Evolutionary conservation across 2,888 invertebrate genomes (phyloP).

Genomic region (Oxycera nigricornis): DNA sequence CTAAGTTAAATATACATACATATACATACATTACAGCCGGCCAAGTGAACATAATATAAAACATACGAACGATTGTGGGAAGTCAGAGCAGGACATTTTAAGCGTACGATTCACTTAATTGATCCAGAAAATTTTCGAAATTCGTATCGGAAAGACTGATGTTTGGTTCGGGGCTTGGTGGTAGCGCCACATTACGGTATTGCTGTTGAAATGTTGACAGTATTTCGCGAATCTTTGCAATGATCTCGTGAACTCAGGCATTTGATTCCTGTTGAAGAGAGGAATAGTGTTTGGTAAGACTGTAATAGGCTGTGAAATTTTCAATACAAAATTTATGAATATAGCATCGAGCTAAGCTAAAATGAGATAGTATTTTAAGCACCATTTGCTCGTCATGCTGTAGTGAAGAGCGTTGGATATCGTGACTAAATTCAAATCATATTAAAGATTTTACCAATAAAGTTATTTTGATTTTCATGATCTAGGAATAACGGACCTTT

Average conservation of each 20-base stretch:
- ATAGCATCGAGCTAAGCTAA: too few relatives aligned
- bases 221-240: conserved; percentile 82
- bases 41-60: neutral
- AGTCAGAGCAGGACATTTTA: conserved; percentile 55
- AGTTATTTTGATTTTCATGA: too few relatives aligned
- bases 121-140: conserved; percentile 70
- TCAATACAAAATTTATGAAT: neutral
- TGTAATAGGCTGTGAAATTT: neutral
- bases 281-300: neutral
- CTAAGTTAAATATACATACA: conserved; percentile 7
- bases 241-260: conserved; percentile 89
- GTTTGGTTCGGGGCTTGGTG: conserved; percentile 61
- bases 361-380: too few relatives aligned
- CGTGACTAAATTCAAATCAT: too few relatives aligned
- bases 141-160: conserved; percentile 63
- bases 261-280: conserved; percentile 73
- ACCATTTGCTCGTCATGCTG: too few relatives aligned
- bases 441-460: too few relatives aligned
- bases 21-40: conserved; percentile 5
- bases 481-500: too few relatives aligned
- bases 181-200: conserved; percentile 65
- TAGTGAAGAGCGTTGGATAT: too few relatives aligned
- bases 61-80: neutral
- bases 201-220: conserved; percentile 71
- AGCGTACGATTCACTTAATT: conserved; percentile 72